Conservation (phyloP, 92 coral and sea anemone genomes). For the Pocillopora grandis region DNA sequence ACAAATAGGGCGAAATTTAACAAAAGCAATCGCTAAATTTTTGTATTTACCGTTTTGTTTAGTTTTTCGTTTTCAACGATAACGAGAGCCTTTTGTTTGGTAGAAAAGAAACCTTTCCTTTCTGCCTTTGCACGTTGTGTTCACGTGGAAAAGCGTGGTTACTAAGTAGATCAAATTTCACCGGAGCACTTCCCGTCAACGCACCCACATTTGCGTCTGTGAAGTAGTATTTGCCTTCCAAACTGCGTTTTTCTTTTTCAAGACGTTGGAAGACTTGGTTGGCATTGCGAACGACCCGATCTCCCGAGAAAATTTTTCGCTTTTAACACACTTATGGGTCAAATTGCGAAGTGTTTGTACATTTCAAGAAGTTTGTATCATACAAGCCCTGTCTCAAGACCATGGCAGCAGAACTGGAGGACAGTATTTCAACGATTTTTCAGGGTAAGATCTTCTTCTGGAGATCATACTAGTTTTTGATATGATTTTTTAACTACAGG, state of each 20-base stretch:
- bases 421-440: slow-evolving; percentile 38
- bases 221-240: no score
- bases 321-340: slow-evolving; percentile 8
- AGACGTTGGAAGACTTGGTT: neutral
- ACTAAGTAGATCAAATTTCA: neutral
- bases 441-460: slow-evolving; percentile 9
- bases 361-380: slow-evolving; percentile 31
- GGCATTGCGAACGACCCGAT: neutral
- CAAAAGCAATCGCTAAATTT: no score
- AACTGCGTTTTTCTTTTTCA: neutral
- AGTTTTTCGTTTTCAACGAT: no score
- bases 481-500: neutral
- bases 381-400: slow-evolving; percentile 15
- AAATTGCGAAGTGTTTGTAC: slow-evolving; percentile 10
- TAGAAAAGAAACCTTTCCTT: neutral
- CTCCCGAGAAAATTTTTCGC: neutral
- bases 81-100: neutral
- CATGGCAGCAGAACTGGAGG: slow-evolving; percentile 5
- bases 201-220: neutral
- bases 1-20: no score
- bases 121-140: neutral
- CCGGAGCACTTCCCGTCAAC: neutral
- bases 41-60: no score
- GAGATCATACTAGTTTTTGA: no score
- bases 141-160: slow-evolving; percentile 7